These are phyloP conservation scores for Pyrochroa serraticornis DNA, from an alignment of 2,888 invertebrate genomes.

Conservation along the genomic window DNA sequence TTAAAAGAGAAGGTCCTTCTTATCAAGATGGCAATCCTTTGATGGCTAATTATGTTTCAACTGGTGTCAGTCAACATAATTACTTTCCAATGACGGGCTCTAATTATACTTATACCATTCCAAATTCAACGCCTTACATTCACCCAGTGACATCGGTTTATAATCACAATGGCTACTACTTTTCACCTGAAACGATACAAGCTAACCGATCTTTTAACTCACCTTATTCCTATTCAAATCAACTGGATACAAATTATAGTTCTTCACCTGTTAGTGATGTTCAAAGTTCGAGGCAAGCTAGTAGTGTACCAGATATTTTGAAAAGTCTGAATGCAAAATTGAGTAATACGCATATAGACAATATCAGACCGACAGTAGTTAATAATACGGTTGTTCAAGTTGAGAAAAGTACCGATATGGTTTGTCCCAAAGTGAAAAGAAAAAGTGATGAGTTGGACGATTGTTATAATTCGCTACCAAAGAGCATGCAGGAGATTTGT, in stretches of 20 bases:
- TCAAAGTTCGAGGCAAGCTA: slow-evolving; percentile 32
- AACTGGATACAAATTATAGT: slow-evolving; percentile 12
- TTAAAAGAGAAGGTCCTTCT: slow-evolving; percentile 54
- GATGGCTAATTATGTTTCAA: slow-evolving; percentile 13
- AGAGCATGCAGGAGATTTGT: slow-evolving; percentile 69
- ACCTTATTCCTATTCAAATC: slow-evolving; percentile 14
- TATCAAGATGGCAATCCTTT: slow-evolving; percentile 18
- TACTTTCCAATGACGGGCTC: slow-evolving; percentile 12
- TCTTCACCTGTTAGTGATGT: slow-evolving; percentile 13
- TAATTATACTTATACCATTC: slow-evolving; percentile 38
- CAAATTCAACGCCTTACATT: slow-evolving; percentile 30
- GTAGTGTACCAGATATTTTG: slow-evolving; percentile 73
- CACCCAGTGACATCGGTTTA: slow-evolving; percentile 26
- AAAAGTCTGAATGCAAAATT: slow-evolving; percentile 75
- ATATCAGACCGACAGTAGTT: slow-evolving; percentile 21
- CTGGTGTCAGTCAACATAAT: slow-evolving; percentile 16
- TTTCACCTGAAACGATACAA: slow-evolving; percentile 24
- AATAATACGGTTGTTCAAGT: not conserved
- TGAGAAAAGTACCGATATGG: slow-evolving; percentile 39
- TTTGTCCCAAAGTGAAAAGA: slow-evolving; percentile 36
- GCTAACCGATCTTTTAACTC: slow-evolving; percentile 2
- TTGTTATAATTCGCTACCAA: slow-evolving; percentile 58
- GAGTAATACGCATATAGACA: slow-evolving; percentile 47
- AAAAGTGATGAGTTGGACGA: slow-evolving; percentile 49
- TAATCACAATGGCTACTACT: slow-evolving; percentile 36